Base-by-base conservation (phyloP, 2,888 invertebrate species). In the Tenthredo scrophulariae region DNA sequence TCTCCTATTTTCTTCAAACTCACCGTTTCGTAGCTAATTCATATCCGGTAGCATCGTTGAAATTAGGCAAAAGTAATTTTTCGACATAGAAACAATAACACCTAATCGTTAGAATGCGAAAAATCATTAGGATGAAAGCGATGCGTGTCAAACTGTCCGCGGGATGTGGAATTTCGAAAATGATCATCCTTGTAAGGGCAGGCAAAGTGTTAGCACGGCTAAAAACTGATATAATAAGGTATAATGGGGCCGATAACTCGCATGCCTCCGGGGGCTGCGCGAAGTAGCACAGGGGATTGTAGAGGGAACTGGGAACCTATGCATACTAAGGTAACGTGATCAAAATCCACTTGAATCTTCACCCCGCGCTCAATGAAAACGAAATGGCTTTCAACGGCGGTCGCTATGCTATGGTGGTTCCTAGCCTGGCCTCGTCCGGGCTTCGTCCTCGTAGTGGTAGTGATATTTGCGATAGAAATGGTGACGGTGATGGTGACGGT, bases 301-400 rank as follows among this genome's bases (percentile, higher is more conserved):
- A 0, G 67, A 84, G 84, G 80, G 87, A 82, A 15, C 46, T 22
- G 87, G 85, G 87, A 92, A 91, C 91, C 91, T 89, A 92, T 92
- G 93, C 92, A 93, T 93, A 92, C 90, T 89, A 90, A 89, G 89
- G 89, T 91, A 92, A 92, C 91, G 89, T 92, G 91, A 90, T 93
- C 90, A 92, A 91, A 91, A 92, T 91, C 90, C 91, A 91, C 92
- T 92, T 90, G 90, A 90, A 89, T 90, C 89, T 87, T 89, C 89
- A 89, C 88, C 89, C 90, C 85, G 89, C 86, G 87, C 88, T 87
- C 89, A 87, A 90, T 90, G 89, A 91, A 92, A 92, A 92, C 91
- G 92, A 93, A 93, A 93, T 91, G 90, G 89, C 89, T 89, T 91
- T 88, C 88, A 89, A 89, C 86, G 87, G 86, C 86, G 86, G 84